A percentile compares a stretch with the other conserved stretches of the same genome.
phyloP scores from a whole-genome alignment of 2,797 vertebrate genomes.

The Cynopterus sphinx region DNA sequence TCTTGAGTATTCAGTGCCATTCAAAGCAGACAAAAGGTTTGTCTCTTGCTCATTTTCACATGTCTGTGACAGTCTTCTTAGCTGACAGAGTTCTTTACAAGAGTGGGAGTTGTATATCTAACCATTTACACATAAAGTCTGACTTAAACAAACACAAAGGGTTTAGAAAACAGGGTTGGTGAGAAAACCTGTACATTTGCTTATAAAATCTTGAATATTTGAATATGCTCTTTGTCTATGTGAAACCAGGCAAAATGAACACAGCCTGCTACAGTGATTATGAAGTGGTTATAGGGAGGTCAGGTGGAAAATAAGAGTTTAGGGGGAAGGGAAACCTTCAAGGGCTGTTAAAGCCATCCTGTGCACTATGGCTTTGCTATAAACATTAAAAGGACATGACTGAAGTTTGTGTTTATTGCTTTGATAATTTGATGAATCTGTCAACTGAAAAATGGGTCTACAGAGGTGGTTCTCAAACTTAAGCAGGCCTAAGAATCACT shows the following conservation, averaged over 20 bases:
- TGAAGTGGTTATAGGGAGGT: neutral
- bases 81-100: neutral
- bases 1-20: neutral
- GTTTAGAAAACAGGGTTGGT: neutral
- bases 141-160: slow-evolving; percentile 2
- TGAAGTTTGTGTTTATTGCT: neutral
- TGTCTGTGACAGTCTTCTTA: neutral
- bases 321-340: rapidly evolving
- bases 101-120: neutral
- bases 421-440: neutral
- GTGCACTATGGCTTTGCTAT: neutral
- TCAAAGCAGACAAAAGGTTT: neutral
- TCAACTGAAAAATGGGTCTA: neutral
- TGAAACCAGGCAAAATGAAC: neutral
- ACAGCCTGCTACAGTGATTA: neutral
- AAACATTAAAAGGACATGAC: neutral
- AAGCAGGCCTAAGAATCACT: neutral
- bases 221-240: neutral
- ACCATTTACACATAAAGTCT: neutral
- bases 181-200: neutral
- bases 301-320: neutral
- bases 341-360: neutral
- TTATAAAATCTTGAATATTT: neutral
- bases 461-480: neutral
- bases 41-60: neutral